Base-by-base conservation (phyloP, 2,888 invertebrate species). In the Lepidocyrtinus sp. region DNA sequence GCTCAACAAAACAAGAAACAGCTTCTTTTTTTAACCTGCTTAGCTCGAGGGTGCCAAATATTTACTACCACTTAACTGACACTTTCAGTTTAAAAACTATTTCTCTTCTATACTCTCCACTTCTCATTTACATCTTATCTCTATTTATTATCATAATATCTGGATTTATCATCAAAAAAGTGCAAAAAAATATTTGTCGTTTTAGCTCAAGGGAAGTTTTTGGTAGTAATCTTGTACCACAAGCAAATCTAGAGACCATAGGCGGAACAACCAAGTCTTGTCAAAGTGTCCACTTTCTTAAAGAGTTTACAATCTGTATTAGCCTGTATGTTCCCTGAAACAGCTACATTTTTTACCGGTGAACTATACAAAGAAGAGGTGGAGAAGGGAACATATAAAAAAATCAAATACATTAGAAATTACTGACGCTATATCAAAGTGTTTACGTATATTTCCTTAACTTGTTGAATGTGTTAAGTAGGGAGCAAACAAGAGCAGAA, bases 121-220 rank as follows among this genome's bases (percentile, higher is more conserved):
- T 64, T 25, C 27, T 46, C 46, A 21, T 21, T 17, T 27, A 36
- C 36, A 36, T 62, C 24, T 62, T 45, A 71, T 45, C 62, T 62
- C 71, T 63, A 21, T 36, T 36, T 63, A 73, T 64, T 64, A 73
- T 73, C 73, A 64, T 73, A 36, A 36, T 7, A 73, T 73, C 73
- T 64, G 64, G 64, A 73, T 63, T 73, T 73, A 63, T 50, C 73
- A 64, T 50, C 64, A 64, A 26, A 22, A 72, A 72, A 55, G 21
- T 27, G 21, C 19, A 26, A 71, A 45, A 59, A 63, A 22, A 50
- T 36, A 15, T n/a, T n/a, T 26, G 55, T 26, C 62, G 25, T 46
- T 63, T n/a, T 27, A n/a, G 36, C 36, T 36, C 36, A 36, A 36
- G 36, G 36, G 36, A 36, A 36, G 12, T 36, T 7, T 7, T 12